phyloP scores from a whole-genome alignment of 2,797 vertebrate genomes.

The Urophycis tenuis region DNA sequence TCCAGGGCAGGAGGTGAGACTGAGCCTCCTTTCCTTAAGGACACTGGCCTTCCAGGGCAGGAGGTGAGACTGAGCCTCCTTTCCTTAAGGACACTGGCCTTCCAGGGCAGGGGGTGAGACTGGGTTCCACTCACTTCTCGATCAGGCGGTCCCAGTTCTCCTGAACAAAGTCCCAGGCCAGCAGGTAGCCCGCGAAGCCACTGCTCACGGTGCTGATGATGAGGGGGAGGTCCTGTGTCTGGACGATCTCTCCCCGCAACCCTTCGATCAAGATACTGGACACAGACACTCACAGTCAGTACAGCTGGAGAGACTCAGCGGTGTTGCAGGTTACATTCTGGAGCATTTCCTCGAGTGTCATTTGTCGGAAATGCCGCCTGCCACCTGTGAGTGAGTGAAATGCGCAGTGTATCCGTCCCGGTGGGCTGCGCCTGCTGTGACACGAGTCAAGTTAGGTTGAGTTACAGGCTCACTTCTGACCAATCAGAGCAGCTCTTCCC shows the following conservation, averaged over 20 bases:
- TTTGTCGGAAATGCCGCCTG: no score
- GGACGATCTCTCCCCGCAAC: constrained; percentile 74
- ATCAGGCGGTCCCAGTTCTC: constrained; percentile 88
- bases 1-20: no score
- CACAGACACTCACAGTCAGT: constrained; percentile 1
- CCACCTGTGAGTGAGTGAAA: no score
- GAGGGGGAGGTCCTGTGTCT: constrained; percentile 80
- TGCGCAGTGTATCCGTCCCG: not conserved
- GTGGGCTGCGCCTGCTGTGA: no score
- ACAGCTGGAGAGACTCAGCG: no score
- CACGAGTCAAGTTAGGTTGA: not conserved
- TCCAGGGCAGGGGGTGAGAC: no score
- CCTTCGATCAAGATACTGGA: constrained; percentile 79
- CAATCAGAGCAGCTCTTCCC: not conserved
- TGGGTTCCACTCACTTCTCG: constrained; percentile 82
- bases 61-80: no score
- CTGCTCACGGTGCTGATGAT: constrained; percentile 72
- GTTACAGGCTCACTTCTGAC: not conserved
- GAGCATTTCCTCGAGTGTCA: no score
- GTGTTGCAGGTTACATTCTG: no score
- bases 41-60: no score
- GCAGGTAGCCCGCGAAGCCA: constrained; percentile 77
- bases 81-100: no score
- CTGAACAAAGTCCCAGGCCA: constrained; percentile 94
- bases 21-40: no score